phyloP scores from a whole-genome alignment of 2,797 vertebrate species.

The Pipistrellus pygmaeus region DNA sequence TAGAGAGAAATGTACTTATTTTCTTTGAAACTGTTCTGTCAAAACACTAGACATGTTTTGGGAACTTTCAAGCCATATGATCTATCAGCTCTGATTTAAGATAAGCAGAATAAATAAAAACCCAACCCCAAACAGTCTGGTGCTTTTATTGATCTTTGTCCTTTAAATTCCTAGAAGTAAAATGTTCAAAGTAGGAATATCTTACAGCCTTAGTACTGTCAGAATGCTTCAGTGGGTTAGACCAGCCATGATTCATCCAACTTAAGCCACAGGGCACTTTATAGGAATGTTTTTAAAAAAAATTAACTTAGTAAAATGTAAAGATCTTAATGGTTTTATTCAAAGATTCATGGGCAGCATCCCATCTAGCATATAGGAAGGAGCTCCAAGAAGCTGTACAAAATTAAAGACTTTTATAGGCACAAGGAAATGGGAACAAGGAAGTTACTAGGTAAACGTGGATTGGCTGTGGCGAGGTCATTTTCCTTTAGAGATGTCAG shows the following conservation, averaged over 20 bases:
- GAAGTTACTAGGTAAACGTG: not conserved
- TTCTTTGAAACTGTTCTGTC: slow-evolving; percentile 27
- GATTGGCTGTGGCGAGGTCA: not conserved
- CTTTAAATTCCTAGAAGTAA: slow-evolving; percentile 50
- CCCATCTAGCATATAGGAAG: not conserved
- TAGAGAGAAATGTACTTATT: slow-evolving; percentile 26
- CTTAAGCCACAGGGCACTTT: not conserved
- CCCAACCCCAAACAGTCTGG: not conserved
- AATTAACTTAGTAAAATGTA: not conserved
- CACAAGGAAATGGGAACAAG: not conserved
- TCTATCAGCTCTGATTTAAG: slow-evolving; percentile 44
- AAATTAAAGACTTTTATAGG: not conserved
- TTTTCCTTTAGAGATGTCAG: not conserved
- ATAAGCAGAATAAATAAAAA: slow-evolving; percentile 38
- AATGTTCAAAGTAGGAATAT: slow-evolving; percentile 29
- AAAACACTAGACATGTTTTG: not conserved
- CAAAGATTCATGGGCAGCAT: not conserved
- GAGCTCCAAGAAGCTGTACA: not conserved
- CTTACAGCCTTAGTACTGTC: slow-evolving; percentile 29
- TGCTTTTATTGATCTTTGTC: slow-evolving; percentile 30
- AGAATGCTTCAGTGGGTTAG: not conserved
- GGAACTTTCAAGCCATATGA: not conserved
- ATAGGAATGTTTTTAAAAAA: too few species aligned
- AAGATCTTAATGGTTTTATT: not conserved
- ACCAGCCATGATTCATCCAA: not conserved